Evolutionary conservation across 2,113 vertebrate species (phyloP), one percentile per base, ranked within the genome.

Genomic region (Zosterops pallidus): DNA sequence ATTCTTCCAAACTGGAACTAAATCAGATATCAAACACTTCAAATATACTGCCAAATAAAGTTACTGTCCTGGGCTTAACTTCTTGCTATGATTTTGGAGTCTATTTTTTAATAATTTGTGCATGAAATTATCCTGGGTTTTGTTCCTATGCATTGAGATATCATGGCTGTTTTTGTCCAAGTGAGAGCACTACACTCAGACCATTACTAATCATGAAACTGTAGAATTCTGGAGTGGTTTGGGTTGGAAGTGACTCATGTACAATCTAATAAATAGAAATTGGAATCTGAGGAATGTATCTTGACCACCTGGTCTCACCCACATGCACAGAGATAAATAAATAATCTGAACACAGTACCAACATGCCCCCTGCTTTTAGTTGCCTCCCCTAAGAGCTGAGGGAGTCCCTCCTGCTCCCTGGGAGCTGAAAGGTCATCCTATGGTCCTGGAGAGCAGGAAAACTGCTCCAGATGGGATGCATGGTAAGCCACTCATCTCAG

Each of bases 1-100:
- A 68, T 71, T 94, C 44, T 91, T 94, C 91, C 89, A 95, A 92
- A 87, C 69, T 92, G 93, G 81, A 96, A 60, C 69, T 71, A 76
- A 92, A 85, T 87, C 81, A 96, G 60, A 26, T 89, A 71, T 76
- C 31, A 71, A 82, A 94, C 92, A 6, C 41, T 84, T 95, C 33
- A 82, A 33, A 52, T 86, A 90, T 55, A 81, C 71, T 91, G 87
- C 93, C 89, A 93, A 72, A 72, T 62, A 50, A 91, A 88, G 78
- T 95, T 95, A 83, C 82, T 72, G 75, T 87, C 82, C 75, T 70
- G 46, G 75, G 70, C 68, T 79, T 91, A 67, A 93, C 50, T 87
- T 92, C 81, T 76, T 67, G 50, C 67, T 83, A 6, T 85, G 55
- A 85, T 72, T 91, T 74, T 74, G 49, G 46, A 72, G 31, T 62